Percentiles rank a stretch among this genome's conserved stretches.
These are phyloP conservation scores for Mongoloraphidia duomilia DNA, from an alignment of 2,888 invertebrate genomes.

Conservation along the genomic window DNA sequence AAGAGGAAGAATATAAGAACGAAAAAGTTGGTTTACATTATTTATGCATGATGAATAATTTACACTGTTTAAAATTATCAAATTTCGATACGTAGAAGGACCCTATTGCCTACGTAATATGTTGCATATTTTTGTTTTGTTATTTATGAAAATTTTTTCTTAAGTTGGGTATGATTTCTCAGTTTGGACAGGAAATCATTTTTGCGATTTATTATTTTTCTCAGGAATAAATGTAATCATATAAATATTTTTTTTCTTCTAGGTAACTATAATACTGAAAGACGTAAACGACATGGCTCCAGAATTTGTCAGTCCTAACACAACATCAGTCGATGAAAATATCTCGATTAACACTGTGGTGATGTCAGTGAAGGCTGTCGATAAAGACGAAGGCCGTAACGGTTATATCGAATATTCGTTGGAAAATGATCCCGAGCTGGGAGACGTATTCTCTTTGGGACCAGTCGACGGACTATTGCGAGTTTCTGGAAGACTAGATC, in stretches of 20 bases:
- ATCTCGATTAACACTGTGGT: slow-evolving; percentile 74
- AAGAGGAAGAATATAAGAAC: too few relatives aligned
- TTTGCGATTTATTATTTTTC: too few relatives aligned
- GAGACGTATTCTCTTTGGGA: slow-evolving; percentile 65
- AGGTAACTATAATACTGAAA: slow-evolving; percentile 76
- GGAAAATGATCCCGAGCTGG: slow-evolving; percentile 46
- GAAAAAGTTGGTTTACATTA: too few relatives aligned
- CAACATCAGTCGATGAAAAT: slow-evolving; percentile 71
- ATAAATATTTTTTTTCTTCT: slow-evolving; percentile 20
- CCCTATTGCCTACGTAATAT: too few relatives aligned
- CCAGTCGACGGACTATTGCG: slow-evolving; percentile 75
- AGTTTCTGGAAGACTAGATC: slow-evolving; percentile 73
- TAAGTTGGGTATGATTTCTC: too few relatives aligned
- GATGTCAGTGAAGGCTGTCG: slow-evolving; percentile 77
- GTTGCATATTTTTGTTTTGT: too few relatives aligned
- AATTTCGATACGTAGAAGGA: too few relatives aligned
- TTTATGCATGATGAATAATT: too few relatives aligned
- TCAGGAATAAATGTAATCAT: neutral
- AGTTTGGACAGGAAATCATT: too few relatives aligned
- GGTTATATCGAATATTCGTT: slow-evolving; percentile 78
- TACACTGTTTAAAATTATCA: too few relatives aligned
- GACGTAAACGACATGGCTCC: slow-evolving; percentile 90
- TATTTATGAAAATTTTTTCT: too few relatives aligned
- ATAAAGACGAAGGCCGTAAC: slow-evolving; percentile 82
- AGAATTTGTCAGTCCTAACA: slow-evolving; percentile 65